A percentile compares a stretch with the other conserved stretches of the same genome.
Evolutionary conservation across 1,140 invertebrate genomes (phyloP).

Genomic region (Cydia pomonella): DNA sequence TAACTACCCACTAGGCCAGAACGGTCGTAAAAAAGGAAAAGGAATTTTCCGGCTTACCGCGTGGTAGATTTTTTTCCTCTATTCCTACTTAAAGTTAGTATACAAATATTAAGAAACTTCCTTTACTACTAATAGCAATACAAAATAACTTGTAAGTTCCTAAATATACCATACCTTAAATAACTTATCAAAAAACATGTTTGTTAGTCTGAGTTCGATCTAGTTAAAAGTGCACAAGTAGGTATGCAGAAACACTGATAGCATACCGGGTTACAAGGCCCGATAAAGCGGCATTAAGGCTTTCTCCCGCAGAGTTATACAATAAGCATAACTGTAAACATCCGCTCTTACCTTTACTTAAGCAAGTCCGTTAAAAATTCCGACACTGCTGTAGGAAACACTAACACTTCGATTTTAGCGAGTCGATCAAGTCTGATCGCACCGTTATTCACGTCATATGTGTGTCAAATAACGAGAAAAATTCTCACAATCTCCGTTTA

Average conservation of each 20-base stretch:
- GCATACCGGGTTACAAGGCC: slow-evolving; percentile 13
- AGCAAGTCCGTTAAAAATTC: slow-evolving; percentile 78
- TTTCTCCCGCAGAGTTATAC: slow-evolving; percentile 72
- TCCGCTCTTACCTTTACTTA: slow-evolving; percentile 75
- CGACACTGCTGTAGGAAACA: slow-evolving; percentile 71
- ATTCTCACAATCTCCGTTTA: slow-evolving; percentile 51
- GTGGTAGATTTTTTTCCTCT: no score
- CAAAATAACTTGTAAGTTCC: no score
- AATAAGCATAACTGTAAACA: slow-evolving; percentile 78
- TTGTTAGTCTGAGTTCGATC: not conserved
- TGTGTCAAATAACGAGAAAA: slow-evolving; percentile 70
- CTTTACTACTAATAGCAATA: no score
- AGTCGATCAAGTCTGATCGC: slow-evolving; percentile 73
- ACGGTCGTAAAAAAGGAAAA: no score
- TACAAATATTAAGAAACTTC: no score
- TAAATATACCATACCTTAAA: no score
- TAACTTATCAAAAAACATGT: not conserved
- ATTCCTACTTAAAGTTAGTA: no score
- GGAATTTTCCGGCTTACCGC: not conserved
- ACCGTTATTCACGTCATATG: slow-evolving; percentile 77
- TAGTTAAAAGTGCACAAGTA: not conserved
- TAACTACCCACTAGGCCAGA: no score
- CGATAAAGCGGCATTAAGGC: slow-evolving; percentile 41
- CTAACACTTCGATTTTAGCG: slow-evolving; percentile 75
- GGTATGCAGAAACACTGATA: slow-evolving; percentile 13